Evolutionary conservation across 2,113 vertebrate genomes (phyloP).

Genomic region (Agelaius tricolor): DNA sequence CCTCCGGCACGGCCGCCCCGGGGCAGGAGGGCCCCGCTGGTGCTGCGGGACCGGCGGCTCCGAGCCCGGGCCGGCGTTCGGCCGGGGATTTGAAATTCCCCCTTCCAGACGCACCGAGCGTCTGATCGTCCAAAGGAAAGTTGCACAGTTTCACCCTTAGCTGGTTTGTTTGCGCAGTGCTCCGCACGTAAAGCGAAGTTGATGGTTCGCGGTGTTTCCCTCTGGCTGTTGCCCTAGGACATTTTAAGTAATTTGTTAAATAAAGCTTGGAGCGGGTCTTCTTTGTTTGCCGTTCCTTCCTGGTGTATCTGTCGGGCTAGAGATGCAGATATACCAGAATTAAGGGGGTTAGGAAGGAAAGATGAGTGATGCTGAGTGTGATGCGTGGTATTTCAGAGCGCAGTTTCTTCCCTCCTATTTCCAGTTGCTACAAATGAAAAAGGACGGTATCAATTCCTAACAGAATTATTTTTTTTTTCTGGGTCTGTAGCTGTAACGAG

Average conservation of each 20-base stretch:
- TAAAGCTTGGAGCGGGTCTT: background rate
- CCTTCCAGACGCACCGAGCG: background rate
- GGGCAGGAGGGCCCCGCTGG: background rate
- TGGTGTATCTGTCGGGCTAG: background rate
- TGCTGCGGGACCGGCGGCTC: background rate
- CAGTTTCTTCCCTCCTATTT: background rate
- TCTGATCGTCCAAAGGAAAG: background rate
- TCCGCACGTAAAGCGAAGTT: background rate
- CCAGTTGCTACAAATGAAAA: background rate
- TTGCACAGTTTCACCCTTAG: background rate
- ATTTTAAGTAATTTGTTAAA: background rate
- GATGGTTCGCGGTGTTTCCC: background rate
- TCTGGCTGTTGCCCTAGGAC: background rate
- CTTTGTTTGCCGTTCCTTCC: background rate
- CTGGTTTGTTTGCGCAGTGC: background rate
- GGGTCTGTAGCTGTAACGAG: background rate
- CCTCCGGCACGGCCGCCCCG: background rate
- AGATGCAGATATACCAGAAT: background rate
- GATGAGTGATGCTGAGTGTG: background rate
- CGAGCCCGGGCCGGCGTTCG: background rate
- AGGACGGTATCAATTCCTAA: background rate
- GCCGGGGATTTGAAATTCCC: background rate
- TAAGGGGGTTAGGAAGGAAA: background rate
- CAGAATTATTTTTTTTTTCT: background rate
- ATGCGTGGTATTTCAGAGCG: accelerated